A percentile compares a stretch with the other conserved stretches of the same genome.
phyloP scores from a whole-genome alignment of 2,888 invertebrate species.

The Tipula helvola region DNA sequence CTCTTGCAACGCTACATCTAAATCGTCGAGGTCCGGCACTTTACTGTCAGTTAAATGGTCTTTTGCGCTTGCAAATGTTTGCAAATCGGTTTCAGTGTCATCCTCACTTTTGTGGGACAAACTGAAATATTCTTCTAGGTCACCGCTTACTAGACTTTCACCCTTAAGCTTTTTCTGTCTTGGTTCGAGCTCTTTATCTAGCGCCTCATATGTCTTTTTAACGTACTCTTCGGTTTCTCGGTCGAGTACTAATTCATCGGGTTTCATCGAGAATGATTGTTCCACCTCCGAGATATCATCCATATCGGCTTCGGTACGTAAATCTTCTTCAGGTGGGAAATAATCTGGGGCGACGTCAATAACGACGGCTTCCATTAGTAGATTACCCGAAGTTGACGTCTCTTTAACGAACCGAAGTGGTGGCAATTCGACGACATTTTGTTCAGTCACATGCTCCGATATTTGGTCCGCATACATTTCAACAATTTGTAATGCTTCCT shows the following conservation, averaged over 20 bases:
- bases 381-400: slow-evolving; percentile 74
- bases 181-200: slow-evolving; percentile 45
- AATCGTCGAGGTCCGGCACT: slow-evolving; percentile 30
- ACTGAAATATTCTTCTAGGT: slow-evolving; percentile 53
- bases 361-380: slow-evolving; percentile 82
- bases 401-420: slow-evolving; percentile 81
- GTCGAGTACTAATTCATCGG: slow-evolving; percentile 37
- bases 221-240: slow-evolving; percentile 38
- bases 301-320: slow-evolving; percentile 73
- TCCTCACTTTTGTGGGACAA: slow-evolving; percentile 40
- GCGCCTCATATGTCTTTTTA: slow-evolving; percentile 30
- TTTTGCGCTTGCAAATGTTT: slow-evolving; percentile 53
- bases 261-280: slow-evolving; percentile 40
- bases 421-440: slow-evolving; percentile 75
- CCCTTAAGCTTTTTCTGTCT: slow-evolving; percentile 47
- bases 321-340: slow-evolving; percentile 65
- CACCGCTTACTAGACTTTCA: slow-evolving; percentile 45
- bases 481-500: slow-evolving; percentile 81
- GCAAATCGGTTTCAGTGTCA: slow-evolving; percentile 51
- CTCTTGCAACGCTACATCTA: slow-evolving; percentile 23
- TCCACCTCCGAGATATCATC: slow-evolving; percentile 76
- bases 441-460: slow-evolving; percentile 75
- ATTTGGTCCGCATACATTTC: slow-evolving; percentile 91
- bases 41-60: slow-evolving; percentile 37
- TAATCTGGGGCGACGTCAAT: slow-evolving; percentile 81